Conservation (phyloP, 2,888 invertebrate species). For the Glyphotaelius pellucidus region DNA sequence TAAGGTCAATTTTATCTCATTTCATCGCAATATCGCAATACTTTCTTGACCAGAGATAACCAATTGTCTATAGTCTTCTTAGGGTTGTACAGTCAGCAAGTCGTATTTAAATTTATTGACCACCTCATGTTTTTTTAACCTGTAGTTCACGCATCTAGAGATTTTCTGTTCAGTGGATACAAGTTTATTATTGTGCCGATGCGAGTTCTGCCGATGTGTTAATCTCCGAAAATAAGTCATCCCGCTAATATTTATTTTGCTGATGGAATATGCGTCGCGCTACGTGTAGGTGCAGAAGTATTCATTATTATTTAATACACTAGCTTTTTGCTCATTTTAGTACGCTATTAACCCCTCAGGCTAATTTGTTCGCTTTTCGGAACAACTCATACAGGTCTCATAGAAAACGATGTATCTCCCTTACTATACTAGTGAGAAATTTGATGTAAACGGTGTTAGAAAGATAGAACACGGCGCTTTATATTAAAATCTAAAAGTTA, state of each 20-base stretch:
- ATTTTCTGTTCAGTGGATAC: neutral
- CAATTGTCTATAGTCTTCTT: neutral
- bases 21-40: no score
- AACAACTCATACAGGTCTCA: no score
- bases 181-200: neutral
- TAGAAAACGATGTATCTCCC: no score
- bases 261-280: neutral
- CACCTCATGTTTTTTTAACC: no score
- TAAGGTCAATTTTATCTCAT: no score
- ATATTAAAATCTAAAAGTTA: no score
- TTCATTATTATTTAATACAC: neutral
- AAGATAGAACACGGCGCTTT: no score
- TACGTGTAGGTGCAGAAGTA: neutral
- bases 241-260: neutral
- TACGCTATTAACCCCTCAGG: no score
- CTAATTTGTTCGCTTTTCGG: no score
- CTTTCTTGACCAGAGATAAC: no score
- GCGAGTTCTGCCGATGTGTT: neutral
- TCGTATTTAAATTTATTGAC: neutral
- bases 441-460: no score
- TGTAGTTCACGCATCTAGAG: neutral
- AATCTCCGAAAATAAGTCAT: constrained; percentile 8
- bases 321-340: neutral
- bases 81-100: neutral
- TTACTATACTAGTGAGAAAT: no score